A percentile compares a stretch with the other conserved stretches of the same genome.
Evolutionary conservation across 2,113 vertebrate species (phyloP).

Genomic region (Alligator sinensis): DNA sequence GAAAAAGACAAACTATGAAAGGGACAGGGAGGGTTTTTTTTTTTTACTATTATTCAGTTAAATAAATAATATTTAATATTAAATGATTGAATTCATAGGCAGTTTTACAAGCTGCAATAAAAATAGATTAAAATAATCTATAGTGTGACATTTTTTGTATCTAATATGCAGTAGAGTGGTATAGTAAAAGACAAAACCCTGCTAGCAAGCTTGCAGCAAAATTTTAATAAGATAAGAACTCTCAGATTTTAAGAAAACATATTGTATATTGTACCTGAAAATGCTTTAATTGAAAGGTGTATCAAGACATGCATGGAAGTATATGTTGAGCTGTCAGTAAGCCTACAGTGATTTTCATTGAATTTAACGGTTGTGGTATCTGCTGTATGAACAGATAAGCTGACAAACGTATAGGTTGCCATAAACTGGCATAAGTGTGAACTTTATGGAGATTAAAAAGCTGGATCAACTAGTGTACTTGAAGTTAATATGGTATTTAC

Average conservation of each 20-base stretch:
- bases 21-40: no score
- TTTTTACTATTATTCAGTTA: no score
- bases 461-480: not conserved
- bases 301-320: not conserved
- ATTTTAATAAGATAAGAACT: constrained; percentile 10
- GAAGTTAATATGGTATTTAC: not conserved
- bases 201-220: constrained; percentile 32
- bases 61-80: no score
- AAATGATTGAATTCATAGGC: not conserved
- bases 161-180: constrained; percentile 29
- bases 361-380: not conserved
- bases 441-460: not conserved
- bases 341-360: not conserved
- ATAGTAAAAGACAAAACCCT: constrained; percentile 28
- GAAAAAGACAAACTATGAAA: no score
- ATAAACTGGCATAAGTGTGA: not conserved
- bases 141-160: constrained; percentile 34
- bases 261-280: no score
- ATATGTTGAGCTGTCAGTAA: not conserved
- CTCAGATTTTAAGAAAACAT: no score
- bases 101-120: constrained; percentile 16
- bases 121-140: constrained; percentile 32
- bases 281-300: no score
- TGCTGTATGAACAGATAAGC: not conserved
- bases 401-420: not conserved